Base-by-base conservation (phyloP, 2,113 vertebrate genomes). In the Brachypodius melanocephalos region DNA sequence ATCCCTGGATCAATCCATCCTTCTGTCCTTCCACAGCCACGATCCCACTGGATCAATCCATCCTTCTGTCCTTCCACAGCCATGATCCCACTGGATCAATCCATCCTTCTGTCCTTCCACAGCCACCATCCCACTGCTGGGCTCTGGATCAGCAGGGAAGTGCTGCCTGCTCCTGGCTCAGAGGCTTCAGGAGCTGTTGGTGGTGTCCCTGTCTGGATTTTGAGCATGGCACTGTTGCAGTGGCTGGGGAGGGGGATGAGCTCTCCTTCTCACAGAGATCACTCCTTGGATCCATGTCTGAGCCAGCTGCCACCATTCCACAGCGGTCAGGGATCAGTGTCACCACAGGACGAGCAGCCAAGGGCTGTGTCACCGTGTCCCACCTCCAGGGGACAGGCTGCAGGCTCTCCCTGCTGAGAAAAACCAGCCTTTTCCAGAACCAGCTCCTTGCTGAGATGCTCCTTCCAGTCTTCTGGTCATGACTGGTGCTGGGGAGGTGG, bases 191-290 rank as follows among this genome's bases (percentile, higher is more conserved):
- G 74, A 85, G 69, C 52, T 58, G 69, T 0, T 14, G 58, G 10
- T 32, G 12, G 1, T 11, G 63, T 4, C 19, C 13, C 55, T 15
- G n/a, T 12, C 34, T 51, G 75, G 58, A 42, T 83, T 82, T 72
- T 10, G 57, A 67, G 85, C 42, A 12, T 0, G 0, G 66, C 22
- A 16, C 58, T 5, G n/a, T 1, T 26, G 26, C 2, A 31, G 28
- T 21, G 0, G 0, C 63, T 22, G 43, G 10, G 21, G 28, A 78
- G 1, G 9, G 32, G 22, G 7, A 20, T 0, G 0, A 79, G 62
- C 57, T 65, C 74, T 49, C 34, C 85, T 67, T 9, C 5, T 29
- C 87, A n/a, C 0, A 0, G 69, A 31, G 36, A 31, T 55, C 31
- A 16, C 14, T 10, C 10, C 17, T 29, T 0, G 1, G 48, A 63